These are phyloP conservation scores for Holothuria scabra DNA, from an alignment of 53 echinoderm and acorn worm species.

Conservation along the genomic window DNA sequence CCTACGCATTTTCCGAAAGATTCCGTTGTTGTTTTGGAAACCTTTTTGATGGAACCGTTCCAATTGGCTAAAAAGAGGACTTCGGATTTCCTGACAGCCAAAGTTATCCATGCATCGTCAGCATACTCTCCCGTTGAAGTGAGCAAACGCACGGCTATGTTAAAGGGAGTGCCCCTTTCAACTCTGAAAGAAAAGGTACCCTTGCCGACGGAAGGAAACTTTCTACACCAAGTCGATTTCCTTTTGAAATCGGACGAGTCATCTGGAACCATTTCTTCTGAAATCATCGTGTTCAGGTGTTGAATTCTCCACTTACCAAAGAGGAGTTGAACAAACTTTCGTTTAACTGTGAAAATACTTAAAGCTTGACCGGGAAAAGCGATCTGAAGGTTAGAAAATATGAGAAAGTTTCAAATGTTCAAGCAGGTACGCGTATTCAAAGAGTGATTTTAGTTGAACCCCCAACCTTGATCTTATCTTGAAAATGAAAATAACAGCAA, in stretches of 20 bases:
- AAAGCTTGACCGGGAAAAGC: too few species aligned
- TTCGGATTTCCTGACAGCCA: not conserved
- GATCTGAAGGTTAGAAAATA: too few species aligned
- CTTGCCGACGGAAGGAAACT: conserved; percentile 17
- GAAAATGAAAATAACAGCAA: too few species aligned
- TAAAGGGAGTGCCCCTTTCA: conserved; percentile 5
- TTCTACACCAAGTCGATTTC: conserved; percentile 20
- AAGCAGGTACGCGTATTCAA: too few species aligned
- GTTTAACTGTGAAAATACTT: too few species aligned
- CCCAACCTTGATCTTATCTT: too few species aligned
- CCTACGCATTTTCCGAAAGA: not conserved
- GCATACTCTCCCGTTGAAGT: not conserved
- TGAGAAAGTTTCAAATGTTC: too few species aligned
- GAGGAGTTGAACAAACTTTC: too few species aligned
- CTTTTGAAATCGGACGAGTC: not conserved
- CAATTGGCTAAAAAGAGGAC: not conserved
- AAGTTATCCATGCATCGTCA: not conserved
- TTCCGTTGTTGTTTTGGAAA: conserved; percentile 2
- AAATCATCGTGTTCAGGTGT: too few species aligned
- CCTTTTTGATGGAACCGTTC: not conserved
- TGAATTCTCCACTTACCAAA: too few species aligned
- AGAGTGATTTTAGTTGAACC: too few species aligned
- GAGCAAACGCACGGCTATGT: not conserved
- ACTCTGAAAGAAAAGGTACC: conserved; percentile 10
- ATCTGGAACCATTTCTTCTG: not conserved